phyloP scores from a whole-genome alignment of 2,888 invertebrate genomes.

The Hymenopus coronatus region DNA sequence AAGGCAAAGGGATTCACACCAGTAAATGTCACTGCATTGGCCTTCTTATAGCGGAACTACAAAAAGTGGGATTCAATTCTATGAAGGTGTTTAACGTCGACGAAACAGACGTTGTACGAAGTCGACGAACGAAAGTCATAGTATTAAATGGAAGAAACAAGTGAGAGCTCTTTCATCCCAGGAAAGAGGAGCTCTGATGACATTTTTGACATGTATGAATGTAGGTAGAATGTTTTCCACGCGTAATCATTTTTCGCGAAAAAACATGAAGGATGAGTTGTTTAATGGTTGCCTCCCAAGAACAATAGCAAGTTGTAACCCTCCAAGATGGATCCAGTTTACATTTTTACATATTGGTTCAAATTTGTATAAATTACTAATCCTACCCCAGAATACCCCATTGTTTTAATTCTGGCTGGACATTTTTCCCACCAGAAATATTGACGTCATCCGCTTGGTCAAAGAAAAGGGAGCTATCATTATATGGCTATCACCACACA shows the following conservation, averaged over 20 bases:
- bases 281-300: conserved; percentile 40
- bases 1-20: background rate
- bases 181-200: conserved; percentile 40
- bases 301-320: conserved; percentile 38
- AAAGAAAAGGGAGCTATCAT: background rate
- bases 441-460: conserved; percentile 36
- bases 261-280: conserved; percentile 40
- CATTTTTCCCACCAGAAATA: conserved; percentile 34
- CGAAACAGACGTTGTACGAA: conserved; percentile 42
- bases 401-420: conserved; percentile 37
- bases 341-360: conserved; percentile 26
- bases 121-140: conserved; percentile 36
- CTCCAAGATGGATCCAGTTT: conserved; percentile 37
- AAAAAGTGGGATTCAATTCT: background rate
- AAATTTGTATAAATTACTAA: conserved; percentile 24
- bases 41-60: background rate
- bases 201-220: conserved; percentile 41
- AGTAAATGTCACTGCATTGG: background rate
- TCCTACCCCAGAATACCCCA: conserved; percentile 32
- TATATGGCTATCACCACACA: background rate
- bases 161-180: conserved; percentile 41
- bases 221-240: conserved; percentile 41
- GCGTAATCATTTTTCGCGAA: conserved; percentile 42
- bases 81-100: conserved; percentile 30
- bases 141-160: conserved; percentile 41